phyloP scores from a whole-genome alignment of 2,888 invertebrate genomes.

The Cepaea hortensis region DNA sequence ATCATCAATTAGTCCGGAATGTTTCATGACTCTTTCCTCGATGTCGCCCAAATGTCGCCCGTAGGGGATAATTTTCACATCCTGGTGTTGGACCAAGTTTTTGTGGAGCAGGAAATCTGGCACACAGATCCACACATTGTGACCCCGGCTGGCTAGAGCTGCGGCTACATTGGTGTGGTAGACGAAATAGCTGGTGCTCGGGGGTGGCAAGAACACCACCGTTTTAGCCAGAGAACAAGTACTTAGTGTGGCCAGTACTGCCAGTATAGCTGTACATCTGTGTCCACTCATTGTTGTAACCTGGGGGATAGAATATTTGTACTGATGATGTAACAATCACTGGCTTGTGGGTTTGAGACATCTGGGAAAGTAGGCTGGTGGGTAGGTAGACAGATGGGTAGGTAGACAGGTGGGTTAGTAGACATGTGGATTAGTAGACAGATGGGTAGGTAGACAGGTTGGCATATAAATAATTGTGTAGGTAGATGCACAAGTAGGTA shows the following conservation, averaged over 20 bases:
- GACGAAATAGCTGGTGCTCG: slow-evolving; percentile 39
- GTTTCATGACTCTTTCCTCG: not conserved
- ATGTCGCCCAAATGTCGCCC: slow-evolving; percentile 13
- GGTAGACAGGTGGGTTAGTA: no score
- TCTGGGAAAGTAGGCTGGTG: no score
- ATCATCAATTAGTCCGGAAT: not conserved
- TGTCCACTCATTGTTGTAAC: no score
- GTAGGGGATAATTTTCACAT: not conserved
- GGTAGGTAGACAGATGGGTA: no score
- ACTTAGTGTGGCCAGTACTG: not conserved
- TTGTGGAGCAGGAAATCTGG: slow-evolving; percentile 5
- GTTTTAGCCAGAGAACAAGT: slow-evolving; percentile 27
- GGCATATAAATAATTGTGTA: no score
- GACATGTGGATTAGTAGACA: no score
- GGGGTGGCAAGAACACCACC: not conserved
- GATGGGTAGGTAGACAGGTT: no score
- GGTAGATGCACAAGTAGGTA: no score
- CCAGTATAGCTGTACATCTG: no score
- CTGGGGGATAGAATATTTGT: no score
- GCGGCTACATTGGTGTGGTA: slow-evolving; percentile 40
- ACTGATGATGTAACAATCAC: no score
- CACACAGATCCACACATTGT: slow-evolving; percentile 27
- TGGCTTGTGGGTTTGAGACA: no score
- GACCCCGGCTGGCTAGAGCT: slow-evolving; percentile 37
- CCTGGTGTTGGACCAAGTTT: not conserved